phyloP scores from a whole-genome alignment of 2,113 vertebrate species.

The Atrichornis clamosus region DNA sequence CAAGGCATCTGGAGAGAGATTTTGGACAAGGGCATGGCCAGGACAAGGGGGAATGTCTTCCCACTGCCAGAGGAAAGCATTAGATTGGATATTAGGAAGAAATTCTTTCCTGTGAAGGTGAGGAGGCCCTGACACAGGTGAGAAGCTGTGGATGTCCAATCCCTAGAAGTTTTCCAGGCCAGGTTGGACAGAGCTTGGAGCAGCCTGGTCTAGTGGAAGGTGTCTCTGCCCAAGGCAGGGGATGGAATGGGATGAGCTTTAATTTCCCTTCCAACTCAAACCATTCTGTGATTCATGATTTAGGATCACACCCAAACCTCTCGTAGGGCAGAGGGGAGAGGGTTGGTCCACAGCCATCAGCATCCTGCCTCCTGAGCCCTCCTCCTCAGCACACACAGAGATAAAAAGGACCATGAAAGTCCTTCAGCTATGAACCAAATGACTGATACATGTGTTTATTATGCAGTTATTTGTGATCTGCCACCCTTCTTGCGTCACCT shows the following conservation, averaged over 20 bases:
- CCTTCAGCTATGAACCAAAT: slow-evolving; percentile 58
- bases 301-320: no score
- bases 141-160: not conserved
- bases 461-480: slow-evolving; percentile 8
- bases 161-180: not conserved
- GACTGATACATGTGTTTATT: slow-evolving; percentile 19
- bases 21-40: not conserved
- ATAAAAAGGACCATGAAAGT: slow-evolving; percentile 44
- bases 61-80: not conserved
- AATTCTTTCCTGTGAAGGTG: not conserved
- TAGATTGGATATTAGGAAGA: not conserved
- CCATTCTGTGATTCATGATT: not conserved
- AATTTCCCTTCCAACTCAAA: not conserved
- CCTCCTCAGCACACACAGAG: not conserved
- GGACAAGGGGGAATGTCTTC: not conserved
- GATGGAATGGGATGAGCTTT: not conserved
- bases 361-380: not conserved
- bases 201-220: rapidly evolving
- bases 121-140: rapidly evolving
- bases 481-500: not conserved
- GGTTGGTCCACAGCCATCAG: not conserved
- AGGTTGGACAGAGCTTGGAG: rapidly evolving
- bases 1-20: not conserved
- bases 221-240: not conserved
- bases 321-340: not conserved